Evolutionary conservation across 2,797 vertebrate species (phyloP).

Genomic region (Benthosema pterotum): DNA sequence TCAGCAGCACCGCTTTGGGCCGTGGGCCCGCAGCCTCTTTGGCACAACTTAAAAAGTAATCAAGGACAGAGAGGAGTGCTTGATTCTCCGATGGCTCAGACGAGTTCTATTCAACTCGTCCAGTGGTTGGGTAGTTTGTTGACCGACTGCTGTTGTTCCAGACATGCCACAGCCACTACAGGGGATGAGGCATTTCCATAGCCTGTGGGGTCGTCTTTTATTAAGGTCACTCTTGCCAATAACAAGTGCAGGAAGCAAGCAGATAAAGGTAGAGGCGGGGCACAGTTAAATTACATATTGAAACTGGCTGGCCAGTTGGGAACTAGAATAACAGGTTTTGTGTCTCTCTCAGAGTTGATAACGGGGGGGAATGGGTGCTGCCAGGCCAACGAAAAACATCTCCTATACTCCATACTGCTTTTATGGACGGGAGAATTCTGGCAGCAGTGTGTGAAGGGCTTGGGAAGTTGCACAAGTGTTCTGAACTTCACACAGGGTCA

Average conservation of each 20-base stretch:
- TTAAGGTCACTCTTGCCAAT: conserved; percentile 32
- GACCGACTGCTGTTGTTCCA: conserved; percentile 28
- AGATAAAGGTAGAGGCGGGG: conserved; percentile 8
- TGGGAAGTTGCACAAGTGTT: conserved; percentile 32
- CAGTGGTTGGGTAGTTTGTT: not conserved
- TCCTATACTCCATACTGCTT: conserved; percentile 2
- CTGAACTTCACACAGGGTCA: conserved; percentile 48
- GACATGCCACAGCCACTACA: conserved; percentile 48
- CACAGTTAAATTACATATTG: conserved; percentile 2
- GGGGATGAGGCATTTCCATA: conserved; percentile 56
- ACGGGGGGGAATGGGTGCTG: not conserved
- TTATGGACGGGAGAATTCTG: conserved; percentile 46
- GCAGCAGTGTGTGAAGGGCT: conserved; percentile 40
- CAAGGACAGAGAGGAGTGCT: conserved; percentile 1
- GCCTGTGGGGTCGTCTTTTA: conserved; percentile 46
- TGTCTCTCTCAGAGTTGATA: not conserved
- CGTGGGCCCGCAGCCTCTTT: conserved; percentile 36
- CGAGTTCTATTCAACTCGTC: not conserved
- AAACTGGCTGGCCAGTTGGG: conserved; percentile 13
- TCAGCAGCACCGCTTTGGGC: conserved; percentile 13
- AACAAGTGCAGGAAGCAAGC: conserved; percentile 17
- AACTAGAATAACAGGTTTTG: conserved; percentile 25
- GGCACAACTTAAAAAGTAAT: conserved; percentile 18
- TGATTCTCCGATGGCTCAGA: not conserved
- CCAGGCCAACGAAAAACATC: conserved; percentile 6